Evolutionary conservation across 2,113 vertebrate genomes (phyloP), one percentile per base, ranked within the genome.

Genomic region (Theristicus caerulescens): DNA sequence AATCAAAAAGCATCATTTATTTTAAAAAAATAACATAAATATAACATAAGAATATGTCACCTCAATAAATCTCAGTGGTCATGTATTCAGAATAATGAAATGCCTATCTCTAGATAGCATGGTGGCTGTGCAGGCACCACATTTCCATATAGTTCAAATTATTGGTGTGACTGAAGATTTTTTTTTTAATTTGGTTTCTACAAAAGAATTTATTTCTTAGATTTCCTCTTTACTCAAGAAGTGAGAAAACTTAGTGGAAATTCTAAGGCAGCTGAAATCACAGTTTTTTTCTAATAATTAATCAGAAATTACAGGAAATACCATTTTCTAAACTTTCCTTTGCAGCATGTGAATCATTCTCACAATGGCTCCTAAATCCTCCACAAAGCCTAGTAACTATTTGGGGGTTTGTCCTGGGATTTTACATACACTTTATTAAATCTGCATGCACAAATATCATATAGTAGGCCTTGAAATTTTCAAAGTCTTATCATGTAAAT

Each of bases 1-100:
- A 90, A 96, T 97, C 26, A 88, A 96, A 97, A 98, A 92, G 22
- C 57, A 91, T 96, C 2, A 64, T 96, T 97, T 97, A 94, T 86
- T 47, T 6, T 73, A 95, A 96, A 97, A 97, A 96, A 96, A 96
- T 86, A 40, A 13, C 40, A 42, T 42, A 96, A 97, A 94, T 88
- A 85, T 72, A 96, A 92, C 94, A 95, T 62, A 87, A 97, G 97
- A 97, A 72, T 95, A 95, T 79, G 72, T 88, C 88, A 93, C 78
- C 74, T 95, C 82, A 97, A 82, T 95, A 95, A 90, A 79, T 97
- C 73, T 96, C 88, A 89, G 81, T 95, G 89, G 87, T 96, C 94
- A 88, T 77, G 38, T 85, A 92, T 80, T 96, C 89, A 90, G 87
- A 97, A 96, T 88, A 96, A 93, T 82, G 82, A 96, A 86, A 79